phyloP scores from a whole-genome alignment of 2,888 invertebrate species.

The Drosophila basisetae region DNA sequence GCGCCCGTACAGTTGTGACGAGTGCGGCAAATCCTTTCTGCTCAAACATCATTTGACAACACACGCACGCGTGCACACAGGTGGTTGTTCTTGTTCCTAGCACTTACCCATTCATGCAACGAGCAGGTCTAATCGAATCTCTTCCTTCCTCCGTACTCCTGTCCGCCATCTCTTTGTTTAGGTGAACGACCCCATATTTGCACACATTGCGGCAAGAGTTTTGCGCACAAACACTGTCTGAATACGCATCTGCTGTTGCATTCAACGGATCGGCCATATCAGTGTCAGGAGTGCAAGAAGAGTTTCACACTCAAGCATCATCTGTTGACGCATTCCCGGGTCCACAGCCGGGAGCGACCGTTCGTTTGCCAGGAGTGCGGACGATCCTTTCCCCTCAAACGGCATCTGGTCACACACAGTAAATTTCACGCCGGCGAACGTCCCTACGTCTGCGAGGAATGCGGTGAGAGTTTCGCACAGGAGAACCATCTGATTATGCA shows the following conservation, averaged over 20 bases:
- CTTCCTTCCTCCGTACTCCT: neutral
- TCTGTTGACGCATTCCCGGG: constrained; percentile 91
- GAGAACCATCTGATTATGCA: constrained; percentile 90
- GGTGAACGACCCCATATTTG: constrained; percentile 92
- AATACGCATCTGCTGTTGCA: constrained; percentile 93
- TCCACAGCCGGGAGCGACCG: constrained; percentile 92
- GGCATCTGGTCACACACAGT: constrained; percentile 93
- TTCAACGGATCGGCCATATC: constrained; percentile 92
- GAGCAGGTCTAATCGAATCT: constrained; percentile 68
- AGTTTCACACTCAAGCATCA: constrained; percentile 94
- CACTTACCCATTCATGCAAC: constrained; percentile 19
- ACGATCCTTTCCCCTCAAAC: constrained; percentile 91
- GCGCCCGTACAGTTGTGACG: constrained; percentile 92
- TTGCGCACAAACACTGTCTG: constrained; percentile 93
- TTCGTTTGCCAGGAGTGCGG: constrained; percentile 94
- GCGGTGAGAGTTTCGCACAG: constrained; percentile 96
- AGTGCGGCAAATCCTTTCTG: constrained; percentile 93
- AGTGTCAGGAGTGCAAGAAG: constrained; percentile 94
- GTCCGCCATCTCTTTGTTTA: constrained; percentile 61
- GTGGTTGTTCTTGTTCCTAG: constrained; percentile 84
- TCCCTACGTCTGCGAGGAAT: constrained; percentile 94
- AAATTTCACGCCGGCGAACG: constrained; percentile 95
- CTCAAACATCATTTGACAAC: constrained; percentile 94
- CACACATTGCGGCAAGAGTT: constrained; percentile 92
- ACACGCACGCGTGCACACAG: constrained; percentile 92